Conservation (phyloP, 2,797 vertebrate species). For the Phaenicophaeus curvirostris region DNA sequence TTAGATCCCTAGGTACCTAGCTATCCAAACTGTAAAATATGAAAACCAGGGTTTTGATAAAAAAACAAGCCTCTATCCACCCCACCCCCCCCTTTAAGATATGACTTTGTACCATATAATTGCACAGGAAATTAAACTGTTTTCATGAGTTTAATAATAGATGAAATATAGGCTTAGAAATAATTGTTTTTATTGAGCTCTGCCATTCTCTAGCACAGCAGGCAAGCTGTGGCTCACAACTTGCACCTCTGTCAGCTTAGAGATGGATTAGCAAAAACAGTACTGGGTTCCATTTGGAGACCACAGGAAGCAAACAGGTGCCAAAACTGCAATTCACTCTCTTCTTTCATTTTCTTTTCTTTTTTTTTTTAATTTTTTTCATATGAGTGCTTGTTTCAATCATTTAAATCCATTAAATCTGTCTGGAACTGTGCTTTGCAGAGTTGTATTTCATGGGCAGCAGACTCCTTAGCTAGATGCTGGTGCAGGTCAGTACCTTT, state of each 20-base stretch:
- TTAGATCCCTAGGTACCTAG: conserved; percentile 53
- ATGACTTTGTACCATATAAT: conserved; percentile 76
- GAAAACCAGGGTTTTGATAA: conserved; percentile 66
- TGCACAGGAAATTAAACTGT: conserved; percentile 82
- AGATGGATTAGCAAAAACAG: conserved; percentile 64
- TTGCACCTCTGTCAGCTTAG: conserved; percentile 59
- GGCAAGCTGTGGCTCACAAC: conserved; percentile 64
- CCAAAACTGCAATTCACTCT: conserved; percentile 33
- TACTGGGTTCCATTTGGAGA: conserved; percentile 36
- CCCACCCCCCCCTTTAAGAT: neutral
- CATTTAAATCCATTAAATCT: neutral
- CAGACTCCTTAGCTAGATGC: neutral
- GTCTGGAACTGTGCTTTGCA: neutral
- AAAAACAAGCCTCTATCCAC: conserved; percentile 49
- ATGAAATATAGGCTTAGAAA: conserved; percentile 76
- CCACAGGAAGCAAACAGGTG: conserved; percentile 48
- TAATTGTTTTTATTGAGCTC: conserved; percentile 81
- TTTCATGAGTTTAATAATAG: conserved; percentile 81
- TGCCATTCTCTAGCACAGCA: conserved; percentile 61
- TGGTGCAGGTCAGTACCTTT: neutral
- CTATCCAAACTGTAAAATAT: conserved; percentile 67
- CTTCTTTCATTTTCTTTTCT: neutral
- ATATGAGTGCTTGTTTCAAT: neutral
- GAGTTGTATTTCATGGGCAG: neutral
- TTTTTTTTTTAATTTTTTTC: neutral